Base-by-base conservation (phyloP, 2,797 vertebrate species). In the Melanogrammus aeglefinus region DNA sequence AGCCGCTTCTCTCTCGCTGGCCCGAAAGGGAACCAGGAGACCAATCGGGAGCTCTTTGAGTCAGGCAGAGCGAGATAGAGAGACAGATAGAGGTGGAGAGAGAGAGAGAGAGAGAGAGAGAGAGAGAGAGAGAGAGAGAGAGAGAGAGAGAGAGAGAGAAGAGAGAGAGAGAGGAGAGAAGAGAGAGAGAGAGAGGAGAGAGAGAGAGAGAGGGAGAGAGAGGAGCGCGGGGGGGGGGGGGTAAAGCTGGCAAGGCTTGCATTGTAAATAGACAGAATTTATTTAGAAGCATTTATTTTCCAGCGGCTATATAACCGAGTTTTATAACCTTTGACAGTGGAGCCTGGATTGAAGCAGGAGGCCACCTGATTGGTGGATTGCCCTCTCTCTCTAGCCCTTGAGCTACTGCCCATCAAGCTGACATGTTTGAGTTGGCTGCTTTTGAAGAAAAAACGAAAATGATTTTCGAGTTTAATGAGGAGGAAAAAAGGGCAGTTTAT, bases 21-120 rank as follows among this genome's bases (percentile, higher is more conserved):
- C 86, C 88, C 75, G 78, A 82, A 76, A 85, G 82, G 82, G 76
- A 84, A 88, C 83, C 78, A 82, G 84, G 81, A 85, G 85, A 84
- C 81, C 83, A 88, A 81, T 77, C 76, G 77, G 79, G 87, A 87
- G 88, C 81, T 21, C 47, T 21, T 21, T 21, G 13, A 57, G 47
- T 14, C 47, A 14, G 47, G 12, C 47, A 63, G 57, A 24, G 57
- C 21, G 16, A 24, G 57, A 63, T 9, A 41, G 57, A 63, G 57
- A 63, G n/a, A 63, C 6, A 24, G 57, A 63, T 18, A 24, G 13
- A 47, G 69, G 70, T n/a, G 44, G 7, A 31, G 72, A 70, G 38
- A n/a, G 21, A 70, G 71, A 81, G 74, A 24, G 74, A 80, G 79
- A 69, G 18, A 77, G 82, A 81, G 73, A 44, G 14, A 36, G 18